phyloP scores from a whole-genome alignment of 2,888 invertebrate species.

The Rugalucina vietnamica region DNA sequence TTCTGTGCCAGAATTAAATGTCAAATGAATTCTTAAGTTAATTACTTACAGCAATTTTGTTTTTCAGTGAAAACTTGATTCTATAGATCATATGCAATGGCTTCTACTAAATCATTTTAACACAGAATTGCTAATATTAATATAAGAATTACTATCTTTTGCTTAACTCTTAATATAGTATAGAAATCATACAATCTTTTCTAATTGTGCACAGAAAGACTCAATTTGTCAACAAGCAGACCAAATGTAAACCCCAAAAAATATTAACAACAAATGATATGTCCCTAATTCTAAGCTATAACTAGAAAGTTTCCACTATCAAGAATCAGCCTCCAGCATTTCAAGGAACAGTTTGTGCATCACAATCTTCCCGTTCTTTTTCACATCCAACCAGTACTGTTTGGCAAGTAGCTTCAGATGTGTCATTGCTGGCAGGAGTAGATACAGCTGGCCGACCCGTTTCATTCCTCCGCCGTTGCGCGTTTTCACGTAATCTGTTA shows the following conservation, averaged over 20 bases:
- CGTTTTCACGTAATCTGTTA: constrained; percentile 93
- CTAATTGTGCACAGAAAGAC: no score
- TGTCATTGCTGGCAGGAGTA: constrained; percentile 94
- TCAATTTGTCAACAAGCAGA: neutral
- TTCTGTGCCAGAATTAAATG: no score
- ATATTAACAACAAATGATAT: neutral
- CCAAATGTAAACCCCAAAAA: neutral
- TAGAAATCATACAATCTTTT: no score
- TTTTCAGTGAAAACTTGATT: no score
- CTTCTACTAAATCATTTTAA: no score
- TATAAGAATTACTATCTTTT: no score
- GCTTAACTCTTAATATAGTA: no score
- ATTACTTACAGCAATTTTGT: no score
- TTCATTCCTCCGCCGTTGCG: constrained; percentile 86
- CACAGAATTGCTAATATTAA: no score
- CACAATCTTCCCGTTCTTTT: constrained; percentile 93
- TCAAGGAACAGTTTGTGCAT: constrained; percentile 99
- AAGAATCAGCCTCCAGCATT: constrained; percentile 90
- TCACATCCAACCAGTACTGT: constrained; percentile 95
- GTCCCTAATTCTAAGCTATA: neutral
- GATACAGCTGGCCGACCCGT: constrained; percentile 90
- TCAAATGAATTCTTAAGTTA: no score
- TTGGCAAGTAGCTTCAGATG: constrained; percentile 95
- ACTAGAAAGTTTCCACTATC: constrained; percentile 52
- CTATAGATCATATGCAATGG: no score